A percentile compares a stretch with the other conserved stretches of the same genome.
phyloP scores from a whole-genome alignment of 2,888 invertebrate species.

The Dusona sp. region DNA sequence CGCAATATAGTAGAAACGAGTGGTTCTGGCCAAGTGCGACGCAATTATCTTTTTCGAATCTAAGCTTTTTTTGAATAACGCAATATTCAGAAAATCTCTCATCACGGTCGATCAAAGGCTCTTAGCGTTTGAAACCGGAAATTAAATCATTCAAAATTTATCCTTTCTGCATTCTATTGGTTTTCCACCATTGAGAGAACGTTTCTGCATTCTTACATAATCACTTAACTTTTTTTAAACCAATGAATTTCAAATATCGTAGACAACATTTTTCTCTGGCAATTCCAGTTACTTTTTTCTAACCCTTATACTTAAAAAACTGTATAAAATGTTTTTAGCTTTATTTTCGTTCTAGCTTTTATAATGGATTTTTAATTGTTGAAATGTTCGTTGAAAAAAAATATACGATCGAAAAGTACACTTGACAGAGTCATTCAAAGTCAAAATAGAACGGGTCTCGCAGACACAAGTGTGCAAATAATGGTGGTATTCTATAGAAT shows the following conservation, averaged over 20 bases:
- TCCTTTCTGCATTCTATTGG: not conserved
- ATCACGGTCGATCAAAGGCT: conserved; percentile 3
- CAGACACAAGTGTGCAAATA: not conserved
- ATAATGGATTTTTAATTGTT: not conserved
- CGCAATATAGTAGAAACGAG: conserved; percentile 8
- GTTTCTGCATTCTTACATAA: not conserved
- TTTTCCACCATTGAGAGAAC: not conserved
- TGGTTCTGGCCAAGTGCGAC: not conserved
- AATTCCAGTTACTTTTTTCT: not conserved
- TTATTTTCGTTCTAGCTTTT: not conserved
- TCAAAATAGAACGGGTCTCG: not conserved
- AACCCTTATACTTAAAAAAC: too few species aligned
- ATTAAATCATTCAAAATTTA: not conserved
- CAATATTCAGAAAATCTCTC: conserved; percentile 30
- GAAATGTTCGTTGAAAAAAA: not conserved
- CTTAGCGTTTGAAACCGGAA: not conserved
- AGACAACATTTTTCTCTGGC: too few species aligned
- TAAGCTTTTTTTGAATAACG: conserved; percentile 5
- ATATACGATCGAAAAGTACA: not conserved
- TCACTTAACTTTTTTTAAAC: not conserved
- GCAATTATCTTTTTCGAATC: not conserved
- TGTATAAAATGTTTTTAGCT: not conserved
- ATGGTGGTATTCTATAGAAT: too few species aligned
- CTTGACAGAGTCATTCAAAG: not conserved
- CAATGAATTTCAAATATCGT: not conserved